Conservation (phyloP, 1,140 invertebrate genomes). For the Drosophila lacertosa region DNA sequence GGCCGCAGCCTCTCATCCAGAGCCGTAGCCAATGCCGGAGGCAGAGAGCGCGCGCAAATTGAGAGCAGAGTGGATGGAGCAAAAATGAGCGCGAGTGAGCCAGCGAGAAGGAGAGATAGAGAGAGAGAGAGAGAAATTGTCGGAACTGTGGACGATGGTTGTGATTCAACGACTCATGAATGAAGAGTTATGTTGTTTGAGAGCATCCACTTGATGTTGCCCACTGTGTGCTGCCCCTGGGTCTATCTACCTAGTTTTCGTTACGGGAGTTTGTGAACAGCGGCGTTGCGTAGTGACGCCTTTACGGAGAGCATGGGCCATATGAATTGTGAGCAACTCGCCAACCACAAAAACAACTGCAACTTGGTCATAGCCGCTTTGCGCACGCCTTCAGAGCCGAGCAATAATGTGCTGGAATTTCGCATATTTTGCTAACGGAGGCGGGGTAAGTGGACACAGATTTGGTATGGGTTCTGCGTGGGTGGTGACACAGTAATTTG, state of each 20-base stretch:
- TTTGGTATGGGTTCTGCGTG: neutral
- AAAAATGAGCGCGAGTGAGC: neutral
- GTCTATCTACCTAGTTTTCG: slow-evolving; percentile 11
- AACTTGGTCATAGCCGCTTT: slow-evolving; percentile 8
- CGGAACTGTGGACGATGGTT: slow-evolving; percentile 19
- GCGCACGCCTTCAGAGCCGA: slow-evolving; percentile 13
- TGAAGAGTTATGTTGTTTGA: neutral
- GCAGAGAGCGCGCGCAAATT: slow-evolving; percentile 28
- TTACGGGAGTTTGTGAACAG: slow-evolving; percentile 44
- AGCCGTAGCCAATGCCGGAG: slow-evolving; percentile 12
- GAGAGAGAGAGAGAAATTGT: neutral
- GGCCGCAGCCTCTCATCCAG: slow-evolving; percentile 53
- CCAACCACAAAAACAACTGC: slow-evolving; percentile 8
- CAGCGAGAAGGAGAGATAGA: neutral
- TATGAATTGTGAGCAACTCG: neutral
- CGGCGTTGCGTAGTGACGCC: slow-evolving; percentile 46
- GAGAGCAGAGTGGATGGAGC: slow-evolving; percentile 17
- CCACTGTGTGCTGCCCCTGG: slow-evolving; percentile 30
- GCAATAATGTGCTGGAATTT: slow-evolving; percentile 32
- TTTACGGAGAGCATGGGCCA: slow-evolving; percentile 26
- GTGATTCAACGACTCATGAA: slow-evolving; percentile 3
- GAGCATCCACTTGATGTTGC: neutral
- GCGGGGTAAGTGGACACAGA: neutral
- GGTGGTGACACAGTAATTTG: neutral
- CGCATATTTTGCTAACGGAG: neutral